phyloP scores from a whole-genome alignment of 2,888 invertebrate genomes.

The Imbricaverruca yamaguchii region DNA sequence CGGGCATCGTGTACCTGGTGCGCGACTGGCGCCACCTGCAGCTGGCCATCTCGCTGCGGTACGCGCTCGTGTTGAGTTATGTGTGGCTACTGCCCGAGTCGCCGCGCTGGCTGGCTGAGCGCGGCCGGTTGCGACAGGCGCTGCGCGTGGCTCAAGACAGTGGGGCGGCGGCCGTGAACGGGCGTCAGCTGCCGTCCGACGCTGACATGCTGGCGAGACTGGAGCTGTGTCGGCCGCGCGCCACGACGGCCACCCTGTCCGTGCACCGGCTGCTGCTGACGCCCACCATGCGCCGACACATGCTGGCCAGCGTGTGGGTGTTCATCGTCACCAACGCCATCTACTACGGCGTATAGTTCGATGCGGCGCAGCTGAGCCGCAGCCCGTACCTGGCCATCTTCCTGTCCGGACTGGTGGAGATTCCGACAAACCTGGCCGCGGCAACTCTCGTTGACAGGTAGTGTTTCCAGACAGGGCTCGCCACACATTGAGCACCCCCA shows the following conservation, averaged over 20 bases:
- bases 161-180: background rate
- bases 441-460: background rate
- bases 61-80: constrained; percentile 50
- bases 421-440: background rate
- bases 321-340: constrained; percentile 41
- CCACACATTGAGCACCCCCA: no score
- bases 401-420: constrained; percentile 54
- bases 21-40: constrained; percentile 61
- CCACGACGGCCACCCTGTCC: background rate
- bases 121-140: constrained; percentile 42
- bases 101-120: constrained; percentile 66
- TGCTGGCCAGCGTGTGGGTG: background rate
- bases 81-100: constrained; percentile 63
- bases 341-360: constrained; percentile 81
- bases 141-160: background rate
- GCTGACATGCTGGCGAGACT: constrained; percentile 19
- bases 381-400: constrained; percentile 76
- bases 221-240: background rate
- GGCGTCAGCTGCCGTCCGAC: background rate
- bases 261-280: background rate
- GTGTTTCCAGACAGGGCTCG: no score
- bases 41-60: constrained; percentile 57
- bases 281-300: background rate
- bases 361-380: constrained; percentile 68
- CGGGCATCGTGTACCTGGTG: constrained; percentile 53